These are phyloP conservation scores for Rutpela maculata DNA, from an alignment of 2,888 invertebrate species.

Conservation along the genomic window DNA sequence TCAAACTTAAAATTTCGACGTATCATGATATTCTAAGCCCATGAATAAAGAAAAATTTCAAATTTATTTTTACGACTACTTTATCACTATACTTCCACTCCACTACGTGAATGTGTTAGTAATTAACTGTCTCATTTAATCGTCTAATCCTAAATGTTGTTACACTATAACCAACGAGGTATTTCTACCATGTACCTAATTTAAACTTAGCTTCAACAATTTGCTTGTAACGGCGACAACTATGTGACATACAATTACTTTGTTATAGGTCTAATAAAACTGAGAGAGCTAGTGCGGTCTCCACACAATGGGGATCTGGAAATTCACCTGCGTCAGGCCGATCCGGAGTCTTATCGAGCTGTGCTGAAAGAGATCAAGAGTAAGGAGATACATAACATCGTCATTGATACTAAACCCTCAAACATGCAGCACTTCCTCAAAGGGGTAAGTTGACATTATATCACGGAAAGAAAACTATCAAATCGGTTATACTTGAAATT, in stretches of 20 bases:
- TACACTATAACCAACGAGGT: neutral
- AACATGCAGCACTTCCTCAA: slow-evolving; percentile 84
- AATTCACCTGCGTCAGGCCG: slow-evolving; percentile 82
- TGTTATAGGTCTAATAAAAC: slow-evolving; percentile 80
- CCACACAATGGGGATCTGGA: slow-evolving; percentile 79
- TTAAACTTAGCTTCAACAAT: neutral
- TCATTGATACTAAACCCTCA: slow-evolving; percentile 85
- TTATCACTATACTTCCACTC: too few relatives aligned
- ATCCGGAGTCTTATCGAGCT: slow-evolving; percentile 80
- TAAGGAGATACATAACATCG: slow-evolving; percentile 85
- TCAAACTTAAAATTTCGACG: too few relatives aligned
- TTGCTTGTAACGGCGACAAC: slow-evolving; percentile 1
- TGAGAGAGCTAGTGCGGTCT: slow-evolving; percentile 83
- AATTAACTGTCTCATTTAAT: too few relatives aligned
- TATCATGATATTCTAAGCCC: too few relatives aligned
- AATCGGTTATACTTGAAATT: too few relatives aligned
- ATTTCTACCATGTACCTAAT: neutral
- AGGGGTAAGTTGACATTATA: slow-evolving; percentile 78
- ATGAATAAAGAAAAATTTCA: too few relatives aligned
- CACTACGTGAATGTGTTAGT: too few relatives aligned
- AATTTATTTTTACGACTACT: too few relatives aligned
- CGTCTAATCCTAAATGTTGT: neutral
- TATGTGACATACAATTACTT: slow-evolving; percentile 15
- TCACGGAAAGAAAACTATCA: too few relatives aligned
- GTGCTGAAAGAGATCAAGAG: slow-evolving; percentile 84